Percentiles rank a stretch among this genome's conserved stretches.
phyloP scores from a whole-genome alignment of 2,113 vertebrate genomes.

The Galeopterus variegatus region DNA sequence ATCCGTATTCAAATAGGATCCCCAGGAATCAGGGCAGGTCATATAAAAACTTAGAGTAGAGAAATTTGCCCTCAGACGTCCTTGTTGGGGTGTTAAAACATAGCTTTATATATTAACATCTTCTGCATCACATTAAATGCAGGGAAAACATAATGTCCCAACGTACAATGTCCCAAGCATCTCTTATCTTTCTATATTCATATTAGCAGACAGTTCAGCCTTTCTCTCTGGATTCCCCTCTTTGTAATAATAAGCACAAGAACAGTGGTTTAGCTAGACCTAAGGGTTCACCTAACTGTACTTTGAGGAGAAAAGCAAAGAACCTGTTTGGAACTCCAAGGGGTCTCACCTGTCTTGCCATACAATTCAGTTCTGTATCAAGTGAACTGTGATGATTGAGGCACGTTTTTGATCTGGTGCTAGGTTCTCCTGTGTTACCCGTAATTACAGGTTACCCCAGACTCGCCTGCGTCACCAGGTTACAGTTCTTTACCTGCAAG shows the following conservation, averaged over 20 bases:
- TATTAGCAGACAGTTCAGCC: background rate
- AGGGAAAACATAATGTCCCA: background rate
- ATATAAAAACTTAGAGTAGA: slow-evolving; percentile 29
- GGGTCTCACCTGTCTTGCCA: background rate
- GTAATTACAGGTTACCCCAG: background rate
- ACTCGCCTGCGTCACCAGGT: background rate
- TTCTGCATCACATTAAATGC: slow-evolving; percentile 25
- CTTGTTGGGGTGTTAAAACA: background rate
- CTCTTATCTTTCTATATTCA: slow-evolving; percentile 1
- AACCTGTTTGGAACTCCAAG: background rate
- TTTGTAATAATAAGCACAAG: slow-evolving; percentile 39
- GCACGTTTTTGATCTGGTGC: background rate
- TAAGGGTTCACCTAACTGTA: background rate
- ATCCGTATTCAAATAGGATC: slow-evolving; percentile 27
- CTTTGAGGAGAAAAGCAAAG: background rate
- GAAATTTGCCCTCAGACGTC: background rate
- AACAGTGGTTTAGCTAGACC: background rate
- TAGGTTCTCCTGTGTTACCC: background rate
- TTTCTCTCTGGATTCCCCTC: background rate
- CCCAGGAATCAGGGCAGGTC: background rate
- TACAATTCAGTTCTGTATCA: background rate
- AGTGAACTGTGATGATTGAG: background rate
- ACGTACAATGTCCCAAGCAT: background rate
- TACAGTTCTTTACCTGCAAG: background rate
- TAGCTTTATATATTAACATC: slow-evolving; percentile 2